phyloP scores from a whole-genome alignment of 2,113 vertebrate genomes.

The Condylura cristata region DNA sequence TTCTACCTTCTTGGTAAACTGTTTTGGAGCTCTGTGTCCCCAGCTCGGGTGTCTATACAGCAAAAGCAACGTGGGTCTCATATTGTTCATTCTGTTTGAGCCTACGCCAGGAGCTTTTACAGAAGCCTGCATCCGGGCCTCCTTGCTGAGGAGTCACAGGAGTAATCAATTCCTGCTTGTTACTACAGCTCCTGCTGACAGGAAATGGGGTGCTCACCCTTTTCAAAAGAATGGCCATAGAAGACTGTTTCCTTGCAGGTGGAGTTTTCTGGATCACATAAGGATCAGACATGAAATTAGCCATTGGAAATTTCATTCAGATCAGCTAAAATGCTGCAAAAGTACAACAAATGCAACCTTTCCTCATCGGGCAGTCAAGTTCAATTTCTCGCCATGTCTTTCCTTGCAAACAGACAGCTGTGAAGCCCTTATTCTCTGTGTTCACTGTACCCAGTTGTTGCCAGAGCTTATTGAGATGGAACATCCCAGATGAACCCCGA shows the following conservation, averaged over 20 bases:
- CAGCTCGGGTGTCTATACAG: constrained; percentile 49
- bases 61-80: not conserved
- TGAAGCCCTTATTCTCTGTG: not conserved
- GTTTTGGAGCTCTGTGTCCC: constrained; percentile 37
- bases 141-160: not conserved
- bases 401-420: constrained; percentile 37
- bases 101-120: constrained; percentile 43
- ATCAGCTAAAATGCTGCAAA: constrained; percentile 40
- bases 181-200: constrained; percentile 47
- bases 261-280: constrained; percentile 62
- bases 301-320: constrained; percentile 73
- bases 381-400: constrained; percentile 52
- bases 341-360: constrained; percentile 49
- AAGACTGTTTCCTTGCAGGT: constrained; percentile 65
- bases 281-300: constrained; percentile 65
- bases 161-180: not conserved
- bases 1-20: constrained; percentile 55
- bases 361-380: constrained; percentile 49
- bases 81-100: constrained; percentile 60
- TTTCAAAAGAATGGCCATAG: constrained; percentile 39
- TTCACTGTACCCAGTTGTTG: not conserved
- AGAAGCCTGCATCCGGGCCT: constrained; percentile 49
- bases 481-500: not conserved
- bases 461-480: constrained; percentile 16
- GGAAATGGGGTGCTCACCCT: constrained; percentile 36